Conservation (phyloP, 2,888 invertebrate genomes). For the Minunthozetes semirufus region DNA sequence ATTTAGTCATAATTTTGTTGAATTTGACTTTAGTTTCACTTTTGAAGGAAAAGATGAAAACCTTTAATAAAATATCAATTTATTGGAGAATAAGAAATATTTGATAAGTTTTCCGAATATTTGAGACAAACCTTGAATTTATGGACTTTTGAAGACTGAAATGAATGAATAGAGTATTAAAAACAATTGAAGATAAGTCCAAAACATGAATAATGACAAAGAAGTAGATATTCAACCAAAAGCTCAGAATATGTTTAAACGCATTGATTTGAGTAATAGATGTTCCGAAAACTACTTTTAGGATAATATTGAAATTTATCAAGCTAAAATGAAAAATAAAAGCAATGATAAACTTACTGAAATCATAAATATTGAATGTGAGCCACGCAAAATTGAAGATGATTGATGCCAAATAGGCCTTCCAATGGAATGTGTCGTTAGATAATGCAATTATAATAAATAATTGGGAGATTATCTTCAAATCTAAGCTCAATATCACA, state of each 20-base stretch:
- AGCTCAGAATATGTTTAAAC: conserved; percentile 5
- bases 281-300: neutral
- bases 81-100: too few relatives aligned
- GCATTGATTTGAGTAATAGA: neutral
- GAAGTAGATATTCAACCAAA: neutral
- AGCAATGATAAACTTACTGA: neutral
- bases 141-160: neutral
- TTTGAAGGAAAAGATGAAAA: too few relatives aligned
- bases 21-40: too few relatives aligned
- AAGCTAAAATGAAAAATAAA: neutral
- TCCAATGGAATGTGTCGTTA: neutral
- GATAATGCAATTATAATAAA: neutral
- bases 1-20: neutral
- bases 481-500: neutral
- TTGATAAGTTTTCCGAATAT: neutral
- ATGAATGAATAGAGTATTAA: neutral
- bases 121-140: neutral
- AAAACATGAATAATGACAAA: conserved; percentile 11
- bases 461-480: neutral
- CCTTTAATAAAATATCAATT: neutral
- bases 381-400: neutral
- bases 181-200: conserved; percentile 6
- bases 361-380: conserved; percentile 15
- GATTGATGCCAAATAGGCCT: neutral
- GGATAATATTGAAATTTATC: too few relatives aligned